Evolutionary conservation across 2,797 vertebrate species (phyloP).

Genomic region (Hybognathus amarus): DNA sequence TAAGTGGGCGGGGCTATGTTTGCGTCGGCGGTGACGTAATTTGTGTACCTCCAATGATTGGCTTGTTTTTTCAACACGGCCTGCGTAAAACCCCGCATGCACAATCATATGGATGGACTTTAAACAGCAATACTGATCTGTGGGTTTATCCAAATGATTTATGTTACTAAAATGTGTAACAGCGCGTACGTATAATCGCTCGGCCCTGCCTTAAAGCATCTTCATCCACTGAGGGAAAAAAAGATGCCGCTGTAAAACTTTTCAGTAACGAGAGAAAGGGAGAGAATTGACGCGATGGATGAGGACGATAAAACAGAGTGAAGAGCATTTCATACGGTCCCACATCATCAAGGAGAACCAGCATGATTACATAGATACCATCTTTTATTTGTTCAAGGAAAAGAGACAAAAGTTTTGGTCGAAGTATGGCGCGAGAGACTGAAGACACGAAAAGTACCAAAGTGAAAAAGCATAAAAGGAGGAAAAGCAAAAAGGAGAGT

Average conservation of each 20-base stretch:
- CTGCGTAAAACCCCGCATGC: conserved; percentile 55
- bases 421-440: conserved; percentile 74
- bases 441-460: conserved; percentile 68
- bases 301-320: conserved; percentile 61
- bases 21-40: conserved; percentile 65
- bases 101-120: background rate
- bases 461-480: conserved; percentile 76
- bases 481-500: conserved; percentile 79
- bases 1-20: conserved; percentile 67
- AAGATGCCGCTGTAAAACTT: conserved; percentile 74
- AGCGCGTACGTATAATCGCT: conserved; percentile 22
- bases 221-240: conserved; percentile 64
- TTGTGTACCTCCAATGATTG: conserved; percentile 47
- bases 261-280: conserved; percentile 55
- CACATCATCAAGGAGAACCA: conserved; percentile 50
- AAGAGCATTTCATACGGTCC: conserved; percentile 42
- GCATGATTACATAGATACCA: conserved; percentile 71
- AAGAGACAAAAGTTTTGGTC: conserved; percentile 65
- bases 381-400: conserved; percentile 57
- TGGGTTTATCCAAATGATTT: conserved; percentile 52
- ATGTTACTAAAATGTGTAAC: conserved; percentile 49
- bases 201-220: conserved; percentile 73
- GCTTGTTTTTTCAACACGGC: conserved; percentile 41
- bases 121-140: no score
- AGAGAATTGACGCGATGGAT: conserved; percentile 66